A percentile compares a stretch with the other conserved stretches of the same genome.
phyloP scores from a whole-genome alignment of 2,888 invertebrate genomes.

The Perithous albicinctus region DNA sequence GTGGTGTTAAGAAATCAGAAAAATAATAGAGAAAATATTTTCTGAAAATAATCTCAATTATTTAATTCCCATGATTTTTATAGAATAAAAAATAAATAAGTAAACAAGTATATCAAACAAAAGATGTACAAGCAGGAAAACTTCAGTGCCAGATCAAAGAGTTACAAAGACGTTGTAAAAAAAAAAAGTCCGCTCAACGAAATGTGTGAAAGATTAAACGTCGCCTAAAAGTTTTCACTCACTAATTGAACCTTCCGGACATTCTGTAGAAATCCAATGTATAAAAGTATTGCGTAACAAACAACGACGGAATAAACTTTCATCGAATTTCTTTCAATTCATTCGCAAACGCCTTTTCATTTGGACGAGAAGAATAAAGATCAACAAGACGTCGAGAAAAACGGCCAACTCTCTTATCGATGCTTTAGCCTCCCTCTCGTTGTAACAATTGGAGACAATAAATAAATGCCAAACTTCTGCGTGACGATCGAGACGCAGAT shows the following conservation, averaged over 20 bases:
- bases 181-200: constrained; percentile 2
- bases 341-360: constrained; percentile 56
- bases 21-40: too few species aligned
- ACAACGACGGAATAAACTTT: constrained; percentile 70
- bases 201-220: constrained; percentile 69
- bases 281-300: constrained; percentile 52
- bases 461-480: constrained; percentile 21
- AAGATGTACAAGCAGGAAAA: constrained; percentile 71
- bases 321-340: constrained; percentile 69
- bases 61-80: too few species aligned
- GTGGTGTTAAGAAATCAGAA: too few species aligned
- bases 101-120: too few species aligned
- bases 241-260: constrained; percentile 73
- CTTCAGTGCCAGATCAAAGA: constrained; percentile 51
- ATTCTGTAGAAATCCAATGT: not conserved
- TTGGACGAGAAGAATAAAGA: not conserved
- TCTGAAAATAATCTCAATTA: too few species aligned
- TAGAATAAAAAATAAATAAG: too few species aligned
- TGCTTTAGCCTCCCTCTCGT: not conserved
- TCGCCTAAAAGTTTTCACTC: constrained; percentile 73
- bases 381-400: constrained; percentile 1
- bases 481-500: constrained; percentile 17
- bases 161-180: constrained; percentile 27
- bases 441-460: constrained; percentile 8
- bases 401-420: not conserved